Base-by-base conservation (phyloP, 2,797 vertebrate genomes). In the Todus mexicanus region DNA sequence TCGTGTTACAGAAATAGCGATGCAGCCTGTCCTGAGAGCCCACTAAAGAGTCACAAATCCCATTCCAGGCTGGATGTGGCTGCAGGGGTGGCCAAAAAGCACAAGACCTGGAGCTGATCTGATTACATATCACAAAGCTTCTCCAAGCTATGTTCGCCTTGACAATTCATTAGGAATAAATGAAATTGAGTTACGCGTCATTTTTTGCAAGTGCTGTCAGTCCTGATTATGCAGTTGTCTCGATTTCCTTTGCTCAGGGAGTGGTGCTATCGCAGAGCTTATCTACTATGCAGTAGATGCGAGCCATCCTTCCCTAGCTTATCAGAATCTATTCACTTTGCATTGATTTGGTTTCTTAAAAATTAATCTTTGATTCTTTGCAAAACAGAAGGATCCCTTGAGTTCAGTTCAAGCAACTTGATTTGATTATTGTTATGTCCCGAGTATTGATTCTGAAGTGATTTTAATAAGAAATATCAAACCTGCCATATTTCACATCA, bases 281-380 rank as follows among this genome's bases (percentile, higher is more conserved):
- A 96, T 95, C 88, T 84, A 1, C 84, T 71, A 94, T 95, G 92
- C 94, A 85, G 47, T 61, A 72, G 69, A 74, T 75, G 75, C 80
- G 77, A 94, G 73, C 47, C 85, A 18, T 60, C 57, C 38, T 93
- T 94, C 63, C 65, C 50, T 38, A 61, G 80, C 66, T 89, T 84
- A 95, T 95, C 90, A 64, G 45, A 85, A 85, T 78, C 72, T 92
- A 84, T 96, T 95, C 94, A 78, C 78, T 92, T 94, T 85, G 51
- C 82, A 84, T 94, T 75, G 79, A 92, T 94, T 89, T 56, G 27
- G 72, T 85, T 95, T 87, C 79, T 95, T 76, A 87, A 69, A 96
- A 92, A 95, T 90, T 85, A 94, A 83, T 92, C 89, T 87, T 84
- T 87, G 75, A 66, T 92, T 94, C 84, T 87, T 90, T 75, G 63